Conservation (phyloP, 2,888 invertebrate genomes). For the Dascillus cervinus region DNA sequence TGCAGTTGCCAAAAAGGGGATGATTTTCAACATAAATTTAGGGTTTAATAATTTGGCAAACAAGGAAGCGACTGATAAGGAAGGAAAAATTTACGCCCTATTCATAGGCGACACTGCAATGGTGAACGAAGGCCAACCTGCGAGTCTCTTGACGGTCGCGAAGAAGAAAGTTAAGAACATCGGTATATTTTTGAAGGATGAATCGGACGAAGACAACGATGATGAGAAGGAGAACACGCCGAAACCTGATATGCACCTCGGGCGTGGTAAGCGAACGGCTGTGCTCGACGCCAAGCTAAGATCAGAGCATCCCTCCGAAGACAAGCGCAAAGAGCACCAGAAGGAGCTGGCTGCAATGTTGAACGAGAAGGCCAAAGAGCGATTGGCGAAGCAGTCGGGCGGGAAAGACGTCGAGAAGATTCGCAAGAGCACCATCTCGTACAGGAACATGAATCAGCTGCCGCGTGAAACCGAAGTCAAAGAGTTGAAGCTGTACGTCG, state of each 20-base stretch:
- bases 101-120: conserved; percentile 97
- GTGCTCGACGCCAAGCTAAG: conserved; percentile 89
- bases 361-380: conserved; percentile 88
- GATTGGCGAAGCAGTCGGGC: conserved; percentile 80
- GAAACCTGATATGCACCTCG: conserved; percentile 62
- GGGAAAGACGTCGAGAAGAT: conserved; percentile 83
- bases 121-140: conserved; percentile 79
- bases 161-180: conserved; percentile 95
- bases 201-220: conserved; percentile 76
- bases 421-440: conserved; percentile 90
- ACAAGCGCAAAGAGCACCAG: conserved; percentile 95
- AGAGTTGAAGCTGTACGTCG: conserved; percentile 90
- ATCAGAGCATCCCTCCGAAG: conserved; percentile 92
- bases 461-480: conserved; percentile 90
- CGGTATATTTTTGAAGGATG: conserved; percentile 89
- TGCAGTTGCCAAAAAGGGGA: conserved; percentile 75
- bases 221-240: conserved; percentile 68
- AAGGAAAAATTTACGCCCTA: conserved; percentile 84
- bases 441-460: conserved; percentile 86
- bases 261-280: conserved; percentile 73
- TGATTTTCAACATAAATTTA: conserved; percentile 94
- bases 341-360: conserved; percentile 84
- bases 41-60: conserved; percentile 83
- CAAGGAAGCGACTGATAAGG: conserved; percentile 73
- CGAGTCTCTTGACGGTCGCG: conserved; percentile 78